Base-by-base conservation (phyloP, 2,888 invertebrate genomes). In the Heliothis peltigera region DNA sequence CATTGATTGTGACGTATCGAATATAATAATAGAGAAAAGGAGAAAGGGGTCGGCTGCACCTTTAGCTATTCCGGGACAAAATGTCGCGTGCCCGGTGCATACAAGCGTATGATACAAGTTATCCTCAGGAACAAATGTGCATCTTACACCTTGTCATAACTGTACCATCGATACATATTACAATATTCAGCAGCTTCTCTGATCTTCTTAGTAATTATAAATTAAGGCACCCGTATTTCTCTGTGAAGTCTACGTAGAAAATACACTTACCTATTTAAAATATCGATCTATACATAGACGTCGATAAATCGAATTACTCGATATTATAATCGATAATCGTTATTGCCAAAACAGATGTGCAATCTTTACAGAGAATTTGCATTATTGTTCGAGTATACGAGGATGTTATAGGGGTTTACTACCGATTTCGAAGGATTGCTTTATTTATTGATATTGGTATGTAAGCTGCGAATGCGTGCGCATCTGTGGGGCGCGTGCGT, bases 1-100 rank as follows among this genome's bases (percentile, higher is more conserved):
- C 78, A 86, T 85, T 80, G 87, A 85, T 84, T 85, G 82, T 83
- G 81, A 80, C 74, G 80, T 77, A 32, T 32, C 32, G 32, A 32
- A 32, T 32, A 72, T 84, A 84, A 88, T 87, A 89, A 89, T 88
- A 89, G 82, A 77, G 71, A 73, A 80, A 77, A 84, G 82, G 87
- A 91, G 92, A 92, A 92, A 92, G 90, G 92, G 93, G 90, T 90
- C 80, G 81, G 55, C 69, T 84, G 91, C 92, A 92, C 93, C 92
- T 93, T 93, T 87, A 71, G 64, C 79, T 81, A 74, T 81, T 81
- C 81, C 81, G 84, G 87, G 82, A 76, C 73, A 81, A 80, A 75
- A 84, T 88, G 92, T 91, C 92, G 90, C 92, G 92, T 91, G 92
- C 90, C 86, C 72, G 80, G 81, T 81, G 82, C 78, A 74, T 57